A percentile compares a stretch with the other conserved stretches of the same genome.
Conservation (phyloP, 1,140 invertebrate species). For the Drosophila serrata region DNA sequence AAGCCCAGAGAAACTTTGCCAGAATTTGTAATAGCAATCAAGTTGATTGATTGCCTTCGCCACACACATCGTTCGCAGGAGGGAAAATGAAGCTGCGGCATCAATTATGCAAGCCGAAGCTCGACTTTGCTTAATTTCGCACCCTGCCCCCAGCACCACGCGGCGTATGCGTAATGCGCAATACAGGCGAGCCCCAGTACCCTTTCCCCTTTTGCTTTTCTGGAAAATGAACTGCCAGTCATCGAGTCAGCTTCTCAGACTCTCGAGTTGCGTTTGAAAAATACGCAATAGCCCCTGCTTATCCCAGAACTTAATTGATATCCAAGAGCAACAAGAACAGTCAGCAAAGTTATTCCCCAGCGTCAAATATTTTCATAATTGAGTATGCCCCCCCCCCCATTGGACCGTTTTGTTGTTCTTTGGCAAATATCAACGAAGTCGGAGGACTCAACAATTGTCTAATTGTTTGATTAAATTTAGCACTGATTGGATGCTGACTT, state of each 20-base stretch:
- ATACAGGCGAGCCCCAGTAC: neutral
- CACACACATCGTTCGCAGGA: slow-evolving; percentile 22
- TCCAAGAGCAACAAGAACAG: slow-evolving; percentile 28
- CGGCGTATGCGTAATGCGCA: slow-evolving; percentile 50
- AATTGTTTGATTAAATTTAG: slow-evolving; percentile 21
- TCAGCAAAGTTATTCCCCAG: slow-evolving; percentile 22
- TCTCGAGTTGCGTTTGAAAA: slow-evolving; percentile 6
- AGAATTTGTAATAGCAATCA: slow-evolving; percentile 55
- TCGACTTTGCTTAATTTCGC: slow-evolving; percentile 44
- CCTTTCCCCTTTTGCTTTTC: neutral
- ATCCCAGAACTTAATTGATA: slow-evolving; percentile 28
- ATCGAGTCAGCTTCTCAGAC: neutral
- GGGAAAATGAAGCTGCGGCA: slow-evolving; percentile 16
- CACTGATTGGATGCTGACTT: slow-evolving; percentile 12
- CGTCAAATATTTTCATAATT: slow-evolving; percentile 32
- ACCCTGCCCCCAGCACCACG: slow-evolving; percentile 16
- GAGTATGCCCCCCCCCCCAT: neutral
- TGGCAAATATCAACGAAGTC: slow-evolving; percentile 3
- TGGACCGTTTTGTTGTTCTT: slow-evolving; percentile 15
- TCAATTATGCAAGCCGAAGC: slow-evolving; percentile 57
- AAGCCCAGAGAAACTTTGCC: neutral
- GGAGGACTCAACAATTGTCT: slow-evolving; percentile 8
- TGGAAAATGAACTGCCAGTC: slow-evolving; percentile 16
- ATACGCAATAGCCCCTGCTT: slow-evolving; percentile 9
- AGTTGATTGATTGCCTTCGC: slow-evolving; percentile 66